phyloP scores from a whole-genome alignment of 53 echinoderm and acorn worm genomes.

The Antedon mediterranea region DNA sequence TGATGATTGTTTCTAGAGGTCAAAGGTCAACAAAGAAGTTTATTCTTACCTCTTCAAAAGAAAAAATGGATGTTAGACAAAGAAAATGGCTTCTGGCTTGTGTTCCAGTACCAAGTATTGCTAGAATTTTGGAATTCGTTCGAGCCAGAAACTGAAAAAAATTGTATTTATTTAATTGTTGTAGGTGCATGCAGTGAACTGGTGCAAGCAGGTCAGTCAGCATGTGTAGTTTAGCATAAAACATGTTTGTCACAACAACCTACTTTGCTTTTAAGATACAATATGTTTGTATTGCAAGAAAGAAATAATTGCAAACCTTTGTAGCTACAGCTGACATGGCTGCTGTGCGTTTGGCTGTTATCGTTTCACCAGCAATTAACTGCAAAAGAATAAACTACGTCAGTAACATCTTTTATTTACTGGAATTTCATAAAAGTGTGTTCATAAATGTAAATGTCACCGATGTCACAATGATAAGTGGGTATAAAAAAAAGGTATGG shows the following conservation, averaged over 20 bases:
- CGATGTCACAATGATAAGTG: too few species aligned
- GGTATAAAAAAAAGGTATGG: too few species aligned
- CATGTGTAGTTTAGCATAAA: too few species aligned
- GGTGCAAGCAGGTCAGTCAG: too few species aligned
- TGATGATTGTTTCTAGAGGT: too few species aligned
- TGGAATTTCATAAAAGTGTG: too few species aligned
- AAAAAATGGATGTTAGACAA: background rate
- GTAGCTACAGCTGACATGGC: conserved; percentile 86
- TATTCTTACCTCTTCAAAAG: conserved; percentile 7
- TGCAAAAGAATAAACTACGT: background rate
- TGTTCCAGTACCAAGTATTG: conserved; percentile 9
- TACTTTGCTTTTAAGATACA: too few species aligned
- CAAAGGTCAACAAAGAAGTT: background rate
- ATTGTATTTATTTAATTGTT: background rate
- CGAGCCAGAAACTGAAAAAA: conserved; percentile 3
- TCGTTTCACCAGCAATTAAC: conserved; percentile 32
- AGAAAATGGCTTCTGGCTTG: conserved; percentile 2
- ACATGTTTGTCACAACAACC: too few species aligned
- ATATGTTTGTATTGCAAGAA: too few species aligned
- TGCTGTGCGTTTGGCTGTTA: conserved; percentile 68
- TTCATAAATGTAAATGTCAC: too few species aligned
- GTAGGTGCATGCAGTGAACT: too few species aligned
- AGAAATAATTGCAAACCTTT: conserved; percentile 24
- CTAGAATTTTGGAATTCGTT: conserved; percentile 7
- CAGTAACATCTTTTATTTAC: too few species aligned